Evolutionary conservation across 2,888 invertebrate species (phyloP).

Genomic region (Machimus rusticus): DNA sequence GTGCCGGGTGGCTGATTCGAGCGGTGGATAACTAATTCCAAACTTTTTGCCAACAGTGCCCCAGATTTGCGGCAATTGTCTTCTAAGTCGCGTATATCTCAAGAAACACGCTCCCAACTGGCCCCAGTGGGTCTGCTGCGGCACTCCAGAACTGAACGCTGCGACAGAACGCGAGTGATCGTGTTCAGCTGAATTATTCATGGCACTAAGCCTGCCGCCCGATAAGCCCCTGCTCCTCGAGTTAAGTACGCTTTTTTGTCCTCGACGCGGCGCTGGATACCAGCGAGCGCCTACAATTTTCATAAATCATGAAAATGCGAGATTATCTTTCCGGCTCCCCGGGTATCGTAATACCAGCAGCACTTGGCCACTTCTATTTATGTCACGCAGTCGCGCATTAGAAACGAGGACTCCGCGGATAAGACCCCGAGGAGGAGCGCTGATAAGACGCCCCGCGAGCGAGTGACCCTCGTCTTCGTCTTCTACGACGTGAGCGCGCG

Average conservation of each 20-base stretch:
- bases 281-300: conserved; percentile 23
- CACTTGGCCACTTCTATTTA: conserved; percentile 31
- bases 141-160: background rate
- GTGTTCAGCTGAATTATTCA: conserved; percentile 17
- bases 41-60: conserved; percentile 15
- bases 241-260: background rate
- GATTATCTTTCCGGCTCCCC: background rate
- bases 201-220: background rate
- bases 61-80: conserved; percentile 26
- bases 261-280: background rate
- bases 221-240: background rate
- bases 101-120: background rate
- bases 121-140: background rate
- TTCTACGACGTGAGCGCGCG: background rate
- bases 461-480: conserved; percentile 1
- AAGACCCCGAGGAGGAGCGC: background rate
- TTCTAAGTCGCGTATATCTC: background rate
- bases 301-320: conserved; percentile 22
- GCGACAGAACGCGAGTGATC: conserved; percentile 2
- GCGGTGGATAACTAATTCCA: background rate
- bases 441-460: conserved; percentile 3
- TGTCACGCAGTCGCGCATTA: conserved; percentile 19
- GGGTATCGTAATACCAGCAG: conserved; percentile 36
- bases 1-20: conserved; percentile 1
- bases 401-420: conserved; percentile 5